phyloP scores from a whole-genome alignment of 1,140 invertebrate species.

The Drosophila carrolli region DNA sequence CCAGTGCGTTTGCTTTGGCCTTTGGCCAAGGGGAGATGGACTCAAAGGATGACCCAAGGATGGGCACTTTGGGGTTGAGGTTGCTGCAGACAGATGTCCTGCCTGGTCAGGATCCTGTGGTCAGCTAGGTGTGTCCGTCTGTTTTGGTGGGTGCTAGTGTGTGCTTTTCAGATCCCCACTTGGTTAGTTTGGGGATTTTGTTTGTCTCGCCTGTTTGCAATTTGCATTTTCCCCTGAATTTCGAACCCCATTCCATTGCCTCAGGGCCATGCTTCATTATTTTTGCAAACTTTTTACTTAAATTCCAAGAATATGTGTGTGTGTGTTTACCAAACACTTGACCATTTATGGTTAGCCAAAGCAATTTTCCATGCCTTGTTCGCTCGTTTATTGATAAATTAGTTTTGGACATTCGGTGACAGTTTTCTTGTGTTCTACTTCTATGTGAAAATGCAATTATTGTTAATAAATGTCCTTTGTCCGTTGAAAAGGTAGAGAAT shows the following conservation, averaged over 20 bases:
- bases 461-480: constrained; percentile 76
- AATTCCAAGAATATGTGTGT: constrained; percentile 21
- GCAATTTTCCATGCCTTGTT: constrained; percentile 45
- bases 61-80: constrained; percentile 18
- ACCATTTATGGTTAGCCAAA: constrained; percentile 54
- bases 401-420: constrained; percentile 77
- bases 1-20: constrained; percentile 32
- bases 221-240: constrained; percentile 38
- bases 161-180: constrained; percentile 15
- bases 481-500: constrained; percentile 47
- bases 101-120: constrained; percentile 57
- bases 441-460: constrained; percentile 73
- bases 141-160: constrained; percentile 27
- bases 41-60: constrained; percentile 6
- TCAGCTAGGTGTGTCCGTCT: constrained; percentile 44
- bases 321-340: constrained; percentile 55
- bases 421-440: constrained; percentile 47
- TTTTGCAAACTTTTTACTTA: constrained; percentile 77
- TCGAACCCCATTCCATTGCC: constrained; percentile 16
- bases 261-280: constrained; percentile 73
- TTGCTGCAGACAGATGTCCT: constrained; percentile 38
- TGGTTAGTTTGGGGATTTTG: constrained; percentile 56
- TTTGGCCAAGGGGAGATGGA: constrained; percentile 2
- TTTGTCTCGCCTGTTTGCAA: constrained; percentile 69
- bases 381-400: constrained; percentile 75